Evolutionary conservation across 1,140 invertebrate genomes (phyloP).

Genomic region (Bombus pascuorum): DNA sequence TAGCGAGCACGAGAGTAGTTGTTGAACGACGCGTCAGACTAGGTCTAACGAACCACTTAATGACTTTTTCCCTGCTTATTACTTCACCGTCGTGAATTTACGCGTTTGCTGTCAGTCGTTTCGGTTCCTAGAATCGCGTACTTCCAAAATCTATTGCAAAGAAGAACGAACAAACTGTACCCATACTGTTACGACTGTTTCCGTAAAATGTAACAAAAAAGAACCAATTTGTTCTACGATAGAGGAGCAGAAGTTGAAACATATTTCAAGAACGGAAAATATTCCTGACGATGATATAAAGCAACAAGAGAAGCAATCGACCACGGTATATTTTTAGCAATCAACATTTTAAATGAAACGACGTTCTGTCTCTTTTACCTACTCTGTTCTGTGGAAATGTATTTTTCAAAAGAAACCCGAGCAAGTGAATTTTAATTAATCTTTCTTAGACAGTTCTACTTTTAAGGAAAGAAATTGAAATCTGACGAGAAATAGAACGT

Average conservation of each 20-base stretch:
- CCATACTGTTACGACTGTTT: no score
- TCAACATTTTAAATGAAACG: background rate
- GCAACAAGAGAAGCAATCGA: background rate
- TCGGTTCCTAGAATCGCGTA: background rate
- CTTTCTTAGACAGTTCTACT: background rate
- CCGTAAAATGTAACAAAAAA: background rate
- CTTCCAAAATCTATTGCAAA: background rate
- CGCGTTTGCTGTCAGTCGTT: background rate
- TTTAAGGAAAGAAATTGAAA: background rate
- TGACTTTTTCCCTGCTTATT: background rate
- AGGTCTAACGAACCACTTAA: background rate
- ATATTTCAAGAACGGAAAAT: background rate
- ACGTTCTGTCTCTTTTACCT: background rate
- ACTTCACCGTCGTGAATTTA: no score
- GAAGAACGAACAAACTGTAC: background rate
- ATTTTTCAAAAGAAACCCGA: background rate
- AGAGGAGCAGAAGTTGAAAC: background rate
- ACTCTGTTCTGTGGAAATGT: background rate
- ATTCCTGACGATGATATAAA: background rate
- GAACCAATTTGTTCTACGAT: background rate
- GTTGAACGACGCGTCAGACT: background rate
- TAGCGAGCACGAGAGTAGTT: background rate
- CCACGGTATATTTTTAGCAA: background rate
- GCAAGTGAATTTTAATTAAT: conserved; percentile 14
- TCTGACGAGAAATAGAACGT: conserved; percentile 8